These are phyloP conservation scores for Hirundichthys speculiger DNA, from an alignment of 2,113 vertebrate species.

Conservation along the genomic window DNA sequence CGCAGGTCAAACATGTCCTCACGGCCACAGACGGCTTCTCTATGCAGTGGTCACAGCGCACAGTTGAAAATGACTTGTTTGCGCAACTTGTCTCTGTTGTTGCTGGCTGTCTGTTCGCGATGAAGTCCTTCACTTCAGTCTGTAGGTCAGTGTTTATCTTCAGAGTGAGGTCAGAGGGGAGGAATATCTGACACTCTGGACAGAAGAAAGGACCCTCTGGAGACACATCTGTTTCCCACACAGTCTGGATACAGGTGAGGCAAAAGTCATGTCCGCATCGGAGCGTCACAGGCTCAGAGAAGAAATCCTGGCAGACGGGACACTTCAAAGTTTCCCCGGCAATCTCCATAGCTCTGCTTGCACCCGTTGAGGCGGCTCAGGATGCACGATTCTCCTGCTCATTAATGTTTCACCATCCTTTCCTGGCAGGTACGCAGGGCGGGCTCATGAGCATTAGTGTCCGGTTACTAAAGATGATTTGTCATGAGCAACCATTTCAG, in stretches of 20 bases:
- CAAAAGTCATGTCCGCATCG: conserved; percentile 79
- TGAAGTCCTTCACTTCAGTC: conserved; percentile 58
- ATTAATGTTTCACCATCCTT: conserved; percentile 70
- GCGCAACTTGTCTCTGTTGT: neutral
- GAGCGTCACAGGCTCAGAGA: conserved; percentile 72
- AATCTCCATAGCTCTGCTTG: conserved; percentile 60
- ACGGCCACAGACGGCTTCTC: conserved; percentile 70
- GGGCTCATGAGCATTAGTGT: conserved; percentile 49
- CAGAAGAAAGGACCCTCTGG: conserved; percentile 70
- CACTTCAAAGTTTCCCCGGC: conserved; percentile 68
- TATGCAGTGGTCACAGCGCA: conserved; percentile 80
- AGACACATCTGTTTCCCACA: conserved; percentile 73
- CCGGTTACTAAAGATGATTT: conserved; percentile 66
- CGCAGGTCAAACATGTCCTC: conserved; percentile 77
- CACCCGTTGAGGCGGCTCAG: conserved; percentile 26
- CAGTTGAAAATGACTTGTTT: conserved; percentile 15
- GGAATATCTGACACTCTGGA: conserved; percentile 80
- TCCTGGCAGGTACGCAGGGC: conserved; percentile 23
- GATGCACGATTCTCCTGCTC: conserved; percentile 41
- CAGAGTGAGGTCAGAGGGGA: conserved; percentile 63
- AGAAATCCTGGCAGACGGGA: conserved; percentile 76
- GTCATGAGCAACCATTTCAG: conserved; percentile 22
- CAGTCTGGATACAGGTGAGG: conserved; percentile 72
- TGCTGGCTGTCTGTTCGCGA: neutral
- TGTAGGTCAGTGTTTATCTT: conserved; percentile 68